Evolutionary conservation across 2,797 vertebrate genomes (phyloP).

Genomic region (Sitta carolinensis): DNA sequence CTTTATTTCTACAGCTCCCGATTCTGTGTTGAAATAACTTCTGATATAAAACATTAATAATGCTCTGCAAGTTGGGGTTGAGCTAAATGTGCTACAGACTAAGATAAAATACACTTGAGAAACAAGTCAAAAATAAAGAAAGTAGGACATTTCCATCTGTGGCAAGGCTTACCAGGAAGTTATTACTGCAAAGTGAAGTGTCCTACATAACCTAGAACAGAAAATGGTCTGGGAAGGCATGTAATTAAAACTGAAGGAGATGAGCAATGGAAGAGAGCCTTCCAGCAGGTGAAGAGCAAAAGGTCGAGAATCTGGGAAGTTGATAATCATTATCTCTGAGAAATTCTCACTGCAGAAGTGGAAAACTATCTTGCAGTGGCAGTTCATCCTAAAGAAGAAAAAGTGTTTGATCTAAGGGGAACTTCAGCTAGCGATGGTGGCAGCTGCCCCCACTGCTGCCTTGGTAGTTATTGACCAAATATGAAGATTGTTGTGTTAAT

Average conservation of each 20-base stretch:
- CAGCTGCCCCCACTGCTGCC: neutral
- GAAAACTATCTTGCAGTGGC: neutral
- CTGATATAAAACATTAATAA: conserved; percentile 7
- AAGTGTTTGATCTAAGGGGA: neutral
- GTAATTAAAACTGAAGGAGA: conserved; percentile 70
- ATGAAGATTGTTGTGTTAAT: neutral
- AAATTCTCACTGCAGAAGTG: conserved; percentile 5
- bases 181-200: conserved; percentile 16
- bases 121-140: conserved; percentile 21
- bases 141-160: conserved; percentile 36
- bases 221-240: conserved; percentile 62
- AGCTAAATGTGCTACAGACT: conserved; percentile 1
- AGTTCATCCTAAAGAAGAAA: conserved; percentile 33
- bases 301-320: conserved; percentile 54
- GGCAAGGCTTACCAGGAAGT: conserved; percentile 17
- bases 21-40: neutral
- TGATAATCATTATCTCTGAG: conserved; percentile 47
- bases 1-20: neutral
- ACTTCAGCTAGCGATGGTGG: neutral
- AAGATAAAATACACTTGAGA: neutral
- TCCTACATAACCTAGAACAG: conserved; percentile 54
- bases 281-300: conserved; percentile 42
- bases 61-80: neutral
- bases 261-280: conserved; percentile 47
- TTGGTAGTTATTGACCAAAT: neutral